phyloP scores from a whole-genome alignment of 2,113 vertebrate species.

The Synchiropus splendidus region DNA sequence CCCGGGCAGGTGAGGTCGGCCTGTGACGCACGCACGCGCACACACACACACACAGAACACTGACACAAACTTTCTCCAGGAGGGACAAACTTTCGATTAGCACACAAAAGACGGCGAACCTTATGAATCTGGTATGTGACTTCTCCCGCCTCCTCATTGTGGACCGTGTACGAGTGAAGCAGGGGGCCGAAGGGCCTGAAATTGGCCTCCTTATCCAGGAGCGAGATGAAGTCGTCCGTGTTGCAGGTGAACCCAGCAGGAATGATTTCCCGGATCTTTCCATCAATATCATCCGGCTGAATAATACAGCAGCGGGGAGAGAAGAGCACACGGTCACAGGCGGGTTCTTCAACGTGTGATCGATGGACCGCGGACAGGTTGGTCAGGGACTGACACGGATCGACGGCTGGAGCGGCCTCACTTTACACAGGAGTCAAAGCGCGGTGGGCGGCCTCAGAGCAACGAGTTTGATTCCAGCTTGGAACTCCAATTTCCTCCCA shows the following conservation, averaged over 20 bases:
- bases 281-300: constrained; percentile 87
- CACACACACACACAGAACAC: too few species aligned
- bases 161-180: constrained; percentile 82
- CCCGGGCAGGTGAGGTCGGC: constrained; percentile 86
- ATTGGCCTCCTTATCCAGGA: constrained; percentile 91
- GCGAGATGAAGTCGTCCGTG: constrained; percentile 85
- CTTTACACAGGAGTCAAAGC: too few species aligned
- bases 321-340: background rate
- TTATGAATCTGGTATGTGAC: constrained; percentile 90
- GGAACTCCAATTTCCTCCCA: too few species aligned
- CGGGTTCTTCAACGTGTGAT: background rate
- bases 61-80: background rate
- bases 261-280: constrained; percentile 88
- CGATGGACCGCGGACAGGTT: too few species aligned
- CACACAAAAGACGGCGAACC: constrained; percentile 54
- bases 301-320: constrained; percentile 5
- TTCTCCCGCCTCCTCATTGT: constrained; percentile 83
- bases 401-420: too few species aligned
- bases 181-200: constrained; percentile 89
- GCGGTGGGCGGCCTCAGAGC: too few species aligned
- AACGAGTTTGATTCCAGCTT: too few species aligned
- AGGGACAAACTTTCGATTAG: too few species aligned
- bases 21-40: constrained; percentile 59
- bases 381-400: too few species aligned
- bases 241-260: constrained; percentile 87